phyloP scores from a whole-genome alignment of 64 coral and sea anemone species.

The Montipora sp. region DNA sequence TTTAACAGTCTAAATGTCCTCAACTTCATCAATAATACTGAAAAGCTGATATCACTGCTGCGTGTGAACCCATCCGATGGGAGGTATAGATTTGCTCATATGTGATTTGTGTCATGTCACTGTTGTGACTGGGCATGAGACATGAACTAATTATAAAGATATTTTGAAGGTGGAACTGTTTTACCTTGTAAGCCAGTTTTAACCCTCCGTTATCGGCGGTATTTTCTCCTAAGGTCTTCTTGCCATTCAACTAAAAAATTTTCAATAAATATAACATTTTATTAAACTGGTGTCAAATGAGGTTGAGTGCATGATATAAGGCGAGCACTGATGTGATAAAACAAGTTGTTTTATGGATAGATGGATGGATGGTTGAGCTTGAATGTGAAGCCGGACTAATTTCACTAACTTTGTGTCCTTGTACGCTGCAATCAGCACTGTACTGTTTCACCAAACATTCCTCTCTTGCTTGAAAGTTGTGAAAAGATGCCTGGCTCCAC shows the following conservation, averaged over 20 bases:
- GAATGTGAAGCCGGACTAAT: no score
- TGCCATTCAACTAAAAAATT: slow-evolving; percentile 51
- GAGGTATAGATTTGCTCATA: no score
- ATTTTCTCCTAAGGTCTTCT: slow-evolving; percentile 68
- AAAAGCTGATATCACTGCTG: no score
- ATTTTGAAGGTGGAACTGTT: background rate
- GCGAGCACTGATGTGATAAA: background rate
- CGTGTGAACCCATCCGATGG: no score
- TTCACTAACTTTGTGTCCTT: slow-evolving; percentile 49
- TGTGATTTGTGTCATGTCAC: no score
- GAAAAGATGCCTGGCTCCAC: slow-evolving; percentile 42
- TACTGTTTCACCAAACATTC: slow-evolving; percentile 58
- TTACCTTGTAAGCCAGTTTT: slow-evolving; percentile 72
- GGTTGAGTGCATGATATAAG: background rate
- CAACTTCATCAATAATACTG: no score
- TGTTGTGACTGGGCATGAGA: no score
- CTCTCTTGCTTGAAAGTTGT: slow-evolving; percentile 17
- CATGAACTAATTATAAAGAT: no score
- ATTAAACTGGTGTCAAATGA: background rate
- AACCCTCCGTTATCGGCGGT: slow-evolving; percentile 77
- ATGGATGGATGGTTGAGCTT: background rate
- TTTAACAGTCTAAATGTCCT: no score
- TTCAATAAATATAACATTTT: background rate
- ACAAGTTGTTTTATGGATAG: background rate
- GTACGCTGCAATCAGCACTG: slow-evolving; percentile 3